Evolutionary conservation across 2,797 vertebrate species (phyloP).

Genomic region (Gymnocypris eckloni): DNA sequence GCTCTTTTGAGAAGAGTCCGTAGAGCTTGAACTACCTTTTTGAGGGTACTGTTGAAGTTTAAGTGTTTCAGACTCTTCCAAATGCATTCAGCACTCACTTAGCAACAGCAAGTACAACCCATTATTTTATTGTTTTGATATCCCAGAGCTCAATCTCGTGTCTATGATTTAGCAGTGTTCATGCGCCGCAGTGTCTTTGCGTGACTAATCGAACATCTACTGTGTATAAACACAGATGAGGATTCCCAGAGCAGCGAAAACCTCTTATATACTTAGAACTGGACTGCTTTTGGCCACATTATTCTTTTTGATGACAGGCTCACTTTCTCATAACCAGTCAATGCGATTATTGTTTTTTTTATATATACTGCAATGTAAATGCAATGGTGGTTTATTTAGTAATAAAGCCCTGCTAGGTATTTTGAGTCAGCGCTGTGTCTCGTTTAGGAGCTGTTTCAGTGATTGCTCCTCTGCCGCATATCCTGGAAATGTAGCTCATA

Average conservation of each 20-base stretch:
- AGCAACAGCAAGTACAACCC: not conserved
- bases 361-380: not conserved
- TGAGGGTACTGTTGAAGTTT: not conserved
- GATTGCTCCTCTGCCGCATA: constrained; percentile 5
- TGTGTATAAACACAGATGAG: constrained; percentile 12
- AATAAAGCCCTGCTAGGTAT: not conserved
- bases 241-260: not conserved
- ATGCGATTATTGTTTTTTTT: not conserved
- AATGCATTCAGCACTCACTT: constrained; percentile 21
- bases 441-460: constrained; percentile 7
- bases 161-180: not conserved
- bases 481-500: constrained; percentile 9
- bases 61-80: not conserved
- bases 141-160: constrained; percentile 7
- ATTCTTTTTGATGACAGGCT: not conserved
- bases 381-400: not conserved
- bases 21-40: not conserved
- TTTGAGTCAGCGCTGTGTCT: not conserved
- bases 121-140: constrained; percentile 1
- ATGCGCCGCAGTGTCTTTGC: not conserved
- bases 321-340: not conserved
- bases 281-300: not conserved
- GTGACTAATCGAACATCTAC: not conserved
- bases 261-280: not conserved
- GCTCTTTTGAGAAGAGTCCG: not conserved